Evolutionary conservation across 2,888 invertebrate genomes (phyloP), one percentile per base, ranked within the genome.

Genomic region (Choreutis nemorana): DNA sequence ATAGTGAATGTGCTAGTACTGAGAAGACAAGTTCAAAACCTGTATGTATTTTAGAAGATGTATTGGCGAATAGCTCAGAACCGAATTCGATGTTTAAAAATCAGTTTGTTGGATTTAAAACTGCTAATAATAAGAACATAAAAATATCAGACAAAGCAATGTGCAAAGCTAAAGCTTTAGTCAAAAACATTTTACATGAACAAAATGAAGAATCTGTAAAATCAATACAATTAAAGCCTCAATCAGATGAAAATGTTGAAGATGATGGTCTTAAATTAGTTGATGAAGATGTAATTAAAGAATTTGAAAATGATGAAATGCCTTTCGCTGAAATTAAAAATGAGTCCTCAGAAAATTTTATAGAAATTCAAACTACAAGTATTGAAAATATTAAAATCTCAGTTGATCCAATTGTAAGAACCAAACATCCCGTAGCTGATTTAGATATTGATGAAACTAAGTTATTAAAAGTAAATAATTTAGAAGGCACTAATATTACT

Each of bases 291-390:
- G 9, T 33, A 5, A 24, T 27, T 12, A 9, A 25, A 14, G 16
- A 25, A 8, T 3, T 14, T 4, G 5, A 22, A n/a, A 20, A 20
- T 23, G 24, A 20, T 11, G 24, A 15, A 16, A 15, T 28, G 22
- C 26, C 28, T 8, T 21, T 25, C 8, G 16, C 23, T 8, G 26
- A 31, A 13, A 12, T n/a, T n/a, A n/a, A n/a, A n/a, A n/a, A n/a
- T n/a, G n/a, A n/a, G n/a, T n/a, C n/a, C n/a, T n/a, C n/a, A n/a
- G n/a, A n/a, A n/a, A 6, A 4, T 14, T 48, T 41, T 35, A 16
- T 39, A 8, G 67, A 62, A 5, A 72, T 72, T 37, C 48, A 52
- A 42, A 65, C 68, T 2, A 73, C 68, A 6, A 63, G 49, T 39
- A 68, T 73, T 23, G 67, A 63, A 42, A 35, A 42, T 4, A 56